Evolutionary conservation across 2,113 vertebrate genomes (phyloP), one percentile per base, ranked within the genome.

Genomic region (Cervus canadensis): DNA sequence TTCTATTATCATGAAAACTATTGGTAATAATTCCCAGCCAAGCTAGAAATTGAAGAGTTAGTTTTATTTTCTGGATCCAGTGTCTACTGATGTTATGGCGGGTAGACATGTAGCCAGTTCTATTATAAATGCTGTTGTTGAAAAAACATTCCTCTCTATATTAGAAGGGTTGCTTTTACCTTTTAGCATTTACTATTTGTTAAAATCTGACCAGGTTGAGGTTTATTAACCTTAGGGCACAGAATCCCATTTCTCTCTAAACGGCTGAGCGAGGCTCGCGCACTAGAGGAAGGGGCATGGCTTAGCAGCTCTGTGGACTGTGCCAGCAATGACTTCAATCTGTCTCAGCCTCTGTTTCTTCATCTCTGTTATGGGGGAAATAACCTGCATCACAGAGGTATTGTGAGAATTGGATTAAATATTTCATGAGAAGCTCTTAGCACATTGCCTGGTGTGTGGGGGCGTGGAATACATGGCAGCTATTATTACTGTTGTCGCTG

Each of bases 21-120:
- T 88, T 93, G 91, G 50, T 36, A 76, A 40, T 89, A 25, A 95
- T 96, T 97, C 96, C 92, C 86, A 95, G 57, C 79, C 28, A 50
- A 54, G 40, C 87, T 84, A 40, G 83, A 90, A 96, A 92, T 86
- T 33, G 45, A 43, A 78, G 96, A 84, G 52, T 89, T 76, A 30
- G 50, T 93, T 95, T 90, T 78, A n/a, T 87, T 96, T 57, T 90
- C 54, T 48, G 48, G 40, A 79, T 92, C 81, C 76, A 25, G 43
- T 52, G 15, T 94, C 57, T 64, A 9, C 17, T 28, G 62, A 62
- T 30, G 52, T 91, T 96, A 79, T 74, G 57, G 56, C 60, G 30
- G 89, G 17, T 43, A 43, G 89, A 78, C 30, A 1, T 36, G 43
- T 83, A 76, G 25, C 48, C 71, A 71, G 54, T 76, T 92, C 62